phyloP scores from a whole-genome alignment of 2,797 vertebrate genomes.

The Aviceda cuculoides region DNA sequence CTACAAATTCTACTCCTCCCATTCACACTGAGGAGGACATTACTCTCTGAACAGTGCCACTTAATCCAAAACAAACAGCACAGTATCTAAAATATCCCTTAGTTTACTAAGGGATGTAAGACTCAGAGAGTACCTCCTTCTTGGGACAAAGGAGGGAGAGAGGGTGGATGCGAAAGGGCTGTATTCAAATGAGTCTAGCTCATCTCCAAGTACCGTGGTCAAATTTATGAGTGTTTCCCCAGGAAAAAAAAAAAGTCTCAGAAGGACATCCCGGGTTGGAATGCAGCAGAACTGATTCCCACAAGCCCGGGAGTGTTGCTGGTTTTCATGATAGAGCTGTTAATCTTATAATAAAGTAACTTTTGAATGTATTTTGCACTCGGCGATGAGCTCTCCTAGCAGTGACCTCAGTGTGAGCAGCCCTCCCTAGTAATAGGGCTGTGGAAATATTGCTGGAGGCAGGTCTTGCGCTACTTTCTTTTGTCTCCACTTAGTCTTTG shows the following conservation, averaged over 20 bases:
- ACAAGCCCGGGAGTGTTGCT: not conserved
- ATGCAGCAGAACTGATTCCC: constrained; percentile 1
- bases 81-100: constrained; percentile 36
- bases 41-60: constrained; percentile 18
- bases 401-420: constrained; percentile 5
- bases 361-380: constrained; percentile 6
- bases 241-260: not conserved
- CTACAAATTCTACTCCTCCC: constrained; percentile 20
- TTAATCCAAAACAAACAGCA: constrained; percentile 47
- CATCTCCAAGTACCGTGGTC: not conserved
- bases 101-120: not conserved
- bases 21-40: constrained; percentile 18
- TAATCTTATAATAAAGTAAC: constrained; percentile 27
- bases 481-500: constrained; percentile 15
- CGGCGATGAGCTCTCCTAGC: not conserved
- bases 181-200: not conserved
- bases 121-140: not conserved
- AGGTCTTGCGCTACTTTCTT: constrained; percentile 6
- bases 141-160: not conserved
- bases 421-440: not conserved
- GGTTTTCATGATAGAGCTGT: not conserved
- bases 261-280: not conserved
- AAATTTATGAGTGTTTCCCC: not conserved
- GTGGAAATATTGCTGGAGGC: constrained; percentile 52
- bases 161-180: not conserved